Percentiles rank a stretch among this genome's conserved stretches.
Conservation (phyloP, 2,797 vertebrate species). For the Rhinatrema bivittatum region DNA sequence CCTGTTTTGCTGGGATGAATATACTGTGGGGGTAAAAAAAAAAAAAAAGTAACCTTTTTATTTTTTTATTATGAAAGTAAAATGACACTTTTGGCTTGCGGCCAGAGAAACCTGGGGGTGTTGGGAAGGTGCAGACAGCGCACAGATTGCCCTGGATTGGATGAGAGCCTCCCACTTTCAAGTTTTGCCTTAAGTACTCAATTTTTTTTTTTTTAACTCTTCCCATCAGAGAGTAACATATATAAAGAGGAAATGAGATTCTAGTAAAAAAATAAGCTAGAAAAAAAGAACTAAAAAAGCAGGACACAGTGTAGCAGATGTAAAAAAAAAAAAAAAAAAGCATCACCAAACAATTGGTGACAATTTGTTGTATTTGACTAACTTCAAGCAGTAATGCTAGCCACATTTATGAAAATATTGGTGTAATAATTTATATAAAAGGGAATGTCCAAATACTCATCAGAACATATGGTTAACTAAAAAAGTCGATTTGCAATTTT, state of each 20-base stretch:
- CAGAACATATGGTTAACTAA: too few relatives aligned
- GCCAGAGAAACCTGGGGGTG: conserved; percentile 43
- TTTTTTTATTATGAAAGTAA: conserved; percentile 51
- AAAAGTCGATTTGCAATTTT: too few relatives aligned
- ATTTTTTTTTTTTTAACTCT: conserved; percentile 8
- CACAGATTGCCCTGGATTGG: conserved; percentile 39
- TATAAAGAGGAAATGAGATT: neutral
- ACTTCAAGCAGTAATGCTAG: too few relatives aligned
- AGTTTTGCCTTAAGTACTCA: conserved; percentile 23
- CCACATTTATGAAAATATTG: conserved; percentile 1
- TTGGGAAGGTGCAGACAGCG: conserved; percentile 43
- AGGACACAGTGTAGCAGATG: conserved; percentile 3
- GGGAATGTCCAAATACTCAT: too few relatives aligned
- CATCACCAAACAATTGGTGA: conserved; percentile 2
- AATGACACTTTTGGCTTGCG: conserved; percentile 45
- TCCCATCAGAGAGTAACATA: conserved; percentile 19
- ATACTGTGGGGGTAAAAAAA: conserved; percentile 43
- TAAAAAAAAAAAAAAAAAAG: conserved; percentile 6
- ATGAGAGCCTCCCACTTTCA: conserved; percentile 13
- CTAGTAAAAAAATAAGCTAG: neutral
- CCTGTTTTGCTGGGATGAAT: conserved; percentile 43
- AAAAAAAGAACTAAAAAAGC: conserved; percentile 21
- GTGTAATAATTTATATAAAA: neutral
- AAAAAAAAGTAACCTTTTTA: conserved; percentile 44
- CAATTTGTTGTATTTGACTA: conserved; percentile 1